A percentile compares a stretch with the other conserved stretches of the same genome.
Conservation (phyloP, 37 sponge, comb jelly and placozoan species). For the Tethya wilhelma region DNA sequence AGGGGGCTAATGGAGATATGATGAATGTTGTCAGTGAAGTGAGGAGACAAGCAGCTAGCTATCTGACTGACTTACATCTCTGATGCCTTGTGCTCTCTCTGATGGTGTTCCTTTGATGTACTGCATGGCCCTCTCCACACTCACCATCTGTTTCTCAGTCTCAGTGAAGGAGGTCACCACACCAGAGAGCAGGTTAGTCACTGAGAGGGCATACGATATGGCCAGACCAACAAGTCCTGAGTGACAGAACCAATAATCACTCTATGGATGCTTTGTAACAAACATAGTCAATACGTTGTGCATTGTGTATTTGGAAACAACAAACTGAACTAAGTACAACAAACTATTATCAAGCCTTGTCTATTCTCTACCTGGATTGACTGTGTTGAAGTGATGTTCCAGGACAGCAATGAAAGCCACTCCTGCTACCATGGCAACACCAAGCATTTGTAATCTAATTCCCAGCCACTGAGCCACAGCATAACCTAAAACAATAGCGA, state of each 20-base stretch:
- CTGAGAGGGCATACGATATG: slow-evolving; percentile 93
- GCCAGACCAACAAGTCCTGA: slow-evolving; percentile 94
- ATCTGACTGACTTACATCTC: slow-evolving; percentile 55
- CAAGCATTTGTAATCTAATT: slow-evolving; percentile 89
- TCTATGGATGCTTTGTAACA: background rate
- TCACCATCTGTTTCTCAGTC: slow-evolving; percentile 98
- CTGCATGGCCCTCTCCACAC: slow-evolving; percentile 92
- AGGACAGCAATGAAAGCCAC: slow-evolving; percentile 90
- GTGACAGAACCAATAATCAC: background rate
- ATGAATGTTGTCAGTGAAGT: background rate
- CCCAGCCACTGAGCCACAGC: slow-evolving; percentile 87
- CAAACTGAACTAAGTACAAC: background rate
- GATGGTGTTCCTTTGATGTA: slow-evolving; percentile 82
- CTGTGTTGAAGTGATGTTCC: slow-evolving; percentile 86
- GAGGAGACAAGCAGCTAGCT: background rate
- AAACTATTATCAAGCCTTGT: background rate
- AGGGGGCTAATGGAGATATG: slow-evolving; percentile 31
- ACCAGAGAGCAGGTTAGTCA: slow-evolving; percentile 84
- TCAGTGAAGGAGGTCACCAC: slow-evolving; percentile 91
- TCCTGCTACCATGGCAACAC: slow-evolving; percentile 85
- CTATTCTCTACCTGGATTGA: slow-evolving; percentile 76
- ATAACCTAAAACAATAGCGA: slow-evolving; percentile 75
- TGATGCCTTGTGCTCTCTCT: slow-evolving; percentile 45
- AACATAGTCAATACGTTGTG: background rate
- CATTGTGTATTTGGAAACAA: background rate